Base-by-base conservation (phyloP, 2,113 vertebrate species). In the Neodontobutis hainanensis region DNA sequence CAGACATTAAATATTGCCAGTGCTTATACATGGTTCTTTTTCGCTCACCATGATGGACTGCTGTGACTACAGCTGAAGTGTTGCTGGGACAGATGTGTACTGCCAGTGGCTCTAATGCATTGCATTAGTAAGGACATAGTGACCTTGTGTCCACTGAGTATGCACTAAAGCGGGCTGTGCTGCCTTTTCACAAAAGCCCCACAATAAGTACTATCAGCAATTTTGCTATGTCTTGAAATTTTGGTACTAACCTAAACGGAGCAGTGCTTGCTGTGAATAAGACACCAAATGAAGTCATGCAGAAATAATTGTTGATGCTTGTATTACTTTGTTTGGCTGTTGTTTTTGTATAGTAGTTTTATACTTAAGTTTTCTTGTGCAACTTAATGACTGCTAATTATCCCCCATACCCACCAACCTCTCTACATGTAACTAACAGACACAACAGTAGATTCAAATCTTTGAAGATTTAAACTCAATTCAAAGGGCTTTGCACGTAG, bases 381-480 rank as follows among this genome's bases (percentile, higher is more conserved):
- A 76, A 76, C 82, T 48, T 82, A 80, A 66, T 84, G 82, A 90
- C 80, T 86, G 78, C 82, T 86, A 84, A 87, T 80, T 85, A 61
- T 70, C 45, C 42, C 67, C 35, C 38, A 48, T 14, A 63, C 67
- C 68, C 38, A 51, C 48, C 60, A 53, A 36, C 27, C 46, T 60
- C 68, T 53, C 70, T 51, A 80, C 75, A 85, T 85, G 80, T 87
- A 75, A 88, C 80, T 84, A 83, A 88, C 75, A 90, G 84, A 92
- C 84, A 84, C 85, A 90, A 88, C 72, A 86, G 62, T 74, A 81
- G 81, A 90, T 89, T 89, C 79, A 88, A 88, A 90, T 89, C 86
- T 89, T 92, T 91, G 85, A 89, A 90, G 90, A 91, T 92, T 92
- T 90, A 87, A 90, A 83, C 80, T 81, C 27, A 64, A 85, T 82